Base-by-base conservation (phyloP, 2,797 vertebrate species). In the Parotocinclus haroldoi region DNA sequence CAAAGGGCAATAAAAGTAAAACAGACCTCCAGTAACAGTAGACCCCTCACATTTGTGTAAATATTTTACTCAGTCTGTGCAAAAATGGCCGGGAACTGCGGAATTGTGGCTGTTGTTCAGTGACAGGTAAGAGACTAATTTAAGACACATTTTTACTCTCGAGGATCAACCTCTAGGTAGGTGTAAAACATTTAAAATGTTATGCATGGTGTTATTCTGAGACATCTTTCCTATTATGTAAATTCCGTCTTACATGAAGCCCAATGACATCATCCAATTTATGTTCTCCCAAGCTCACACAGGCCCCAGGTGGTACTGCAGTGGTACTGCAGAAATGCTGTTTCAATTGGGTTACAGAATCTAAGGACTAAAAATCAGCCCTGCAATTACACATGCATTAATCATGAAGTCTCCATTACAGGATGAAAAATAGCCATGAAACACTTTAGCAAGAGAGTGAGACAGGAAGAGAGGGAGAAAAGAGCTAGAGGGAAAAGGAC, bases 201-300 rank as follows among this genome's bases (percentile, higher is more conserved):
- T 27, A 2, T 27, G 27, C 55, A 39, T 46, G n/a, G 54, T 37
- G 57, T 51, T 72, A 38, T 64, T 77, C 58, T 63, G 66, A 64
- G 55, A 65, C 39, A 16, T 71, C 61, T 56, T 40, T 50, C n/a
- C 14, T 75, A 61, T 72, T 72, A 67, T 70, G 65, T 69, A 78
- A 72, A 63, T 73, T 27, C 39, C 58, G 67, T 67, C 58, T 69
- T 72, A 14, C 46, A 67, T 54, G 54, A 64, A 61, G 58, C 54
- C 16, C 55, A 45, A 75, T 79, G 77, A 81, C 75, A 71, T 81
- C 74, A 81, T 74, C 67, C 62, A 50, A 46, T 63, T 58, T 61
- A 58, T 1, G 39, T 64, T 78, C 61, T 44, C 42, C 58, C 63
- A 56, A 70, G 65, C 76, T 74, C 76, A 79, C 75, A 68, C 44